Evolutionary conservation across 2,113 vertebrate species (phyloP).

Genomic region (Sula dactylatra): DNA sequence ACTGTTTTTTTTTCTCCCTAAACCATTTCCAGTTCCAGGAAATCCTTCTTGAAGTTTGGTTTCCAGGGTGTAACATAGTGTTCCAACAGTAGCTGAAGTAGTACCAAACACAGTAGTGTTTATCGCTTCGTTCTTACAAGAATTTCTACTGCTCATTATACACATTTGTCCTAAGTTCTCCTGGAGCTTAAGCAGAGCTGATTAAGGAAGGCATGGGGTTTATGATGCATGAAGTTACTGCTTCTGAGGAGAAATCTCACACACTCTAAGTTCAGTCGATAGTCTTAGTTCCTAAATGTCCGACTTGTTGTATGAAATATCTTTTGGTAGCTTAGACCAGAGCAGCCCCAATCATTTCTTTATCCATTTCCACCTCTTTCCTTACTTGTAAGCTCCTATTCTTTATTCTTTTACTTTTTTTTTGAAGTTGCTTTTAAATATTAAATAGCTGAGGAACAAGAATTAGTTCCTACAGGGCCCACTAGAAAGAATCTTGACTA

Average conservation of each 20-base stretch:
- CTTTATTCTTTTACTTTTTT: neutral
- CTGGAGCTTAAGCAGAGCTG: neutral
- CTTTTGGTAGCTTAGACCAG: neutral
- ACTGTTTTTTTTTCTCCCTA: neutral
- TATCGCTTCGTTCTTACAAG: neutral
- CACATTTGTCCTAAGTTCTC: neutral
- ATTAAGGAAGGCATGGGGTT: neutral
- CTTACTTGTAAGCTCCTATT: neutral
- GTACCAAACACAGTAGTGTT: neutral
- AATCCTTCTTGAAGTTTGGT: neutral
- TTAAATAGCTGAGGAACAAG: neutral
- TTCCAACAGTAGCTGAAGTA: neutral
- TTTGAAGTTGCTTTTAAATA: neutral
- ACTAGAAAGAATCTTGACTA: neutral
- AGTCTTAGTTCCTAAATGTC: neutral
- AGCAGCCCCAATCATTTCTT: neutral
- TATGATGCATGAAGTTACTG: neutral
- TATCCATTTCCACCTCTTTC: neutral
- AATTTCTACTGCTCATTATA: neutral
- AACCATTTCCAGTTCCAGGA: neutral
- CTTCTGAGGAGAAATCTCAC: neutral
- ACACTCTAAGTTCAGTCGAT: neutral
- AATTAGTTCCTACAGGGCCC: neutral
- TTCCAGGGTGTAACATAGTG: accelerated
- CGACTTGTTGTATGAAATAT: neutral